phyloP scores from a whole-genome alignment of 2,797 vertebrate species.

The Enteromius fasciolatus region DNA sequence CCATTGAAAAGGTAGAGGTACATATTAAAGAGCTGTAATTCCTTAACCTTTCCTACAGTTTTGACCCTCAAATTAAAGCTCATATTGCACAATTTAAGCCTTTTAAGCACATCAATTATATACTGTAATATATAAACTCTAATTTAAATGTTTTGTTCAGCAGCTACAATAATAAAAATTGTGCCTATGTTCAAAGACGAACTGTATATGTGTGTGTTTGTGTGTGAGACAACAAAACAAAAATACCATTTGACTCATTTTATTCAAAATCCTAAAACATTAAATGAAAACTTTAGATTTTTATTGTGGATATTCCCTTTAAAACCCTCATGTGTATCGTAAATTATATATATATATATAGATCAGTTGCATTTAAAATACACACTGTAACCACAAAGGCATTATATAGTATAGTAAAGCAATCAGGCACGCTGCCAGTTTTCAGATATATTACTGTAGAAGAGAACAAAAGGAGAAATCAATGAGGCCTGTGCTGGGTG shows the following conservation, averaged over 20 bases:
- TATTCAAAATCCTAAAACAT: not conserved
- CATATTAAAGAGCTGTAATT: no score
- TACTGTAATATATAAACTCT: no score
- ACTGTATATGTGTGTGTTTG: no score
- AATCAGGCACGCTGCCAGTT: not conserved
- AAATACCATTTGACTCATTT: not conserved
- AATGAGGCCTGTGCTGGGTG: not conserved
- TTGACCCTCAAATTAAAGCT: no score
- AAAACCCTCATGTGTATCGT: not conserved
- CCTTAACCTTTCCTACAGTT: no score
- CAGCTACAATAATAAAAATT: no score
- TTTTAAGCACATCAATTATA: no score
- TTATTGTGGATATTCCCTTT: not conserved
- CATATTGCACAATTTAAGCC: no score
- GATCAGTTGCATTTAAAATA: not conserved
- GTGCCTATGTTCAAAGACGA: no score
- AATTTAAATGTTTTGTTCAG: no score
- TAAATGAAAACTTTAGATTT: not conserved
- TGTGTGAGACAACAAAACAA: no score
- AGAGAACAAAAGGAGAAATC: not conserved
- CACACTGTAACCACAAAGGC: not conserved
- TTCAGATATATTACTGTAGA: constrained; percentile 15
- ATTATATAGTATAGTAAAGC: not conserved
- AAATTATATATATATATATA: not conserved
- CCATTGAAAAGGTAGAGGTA: no score